phyloP scores from a whole-genome alignment of 2,888 invertebrate genomes.

The Allolobophora icterica region DNA sequence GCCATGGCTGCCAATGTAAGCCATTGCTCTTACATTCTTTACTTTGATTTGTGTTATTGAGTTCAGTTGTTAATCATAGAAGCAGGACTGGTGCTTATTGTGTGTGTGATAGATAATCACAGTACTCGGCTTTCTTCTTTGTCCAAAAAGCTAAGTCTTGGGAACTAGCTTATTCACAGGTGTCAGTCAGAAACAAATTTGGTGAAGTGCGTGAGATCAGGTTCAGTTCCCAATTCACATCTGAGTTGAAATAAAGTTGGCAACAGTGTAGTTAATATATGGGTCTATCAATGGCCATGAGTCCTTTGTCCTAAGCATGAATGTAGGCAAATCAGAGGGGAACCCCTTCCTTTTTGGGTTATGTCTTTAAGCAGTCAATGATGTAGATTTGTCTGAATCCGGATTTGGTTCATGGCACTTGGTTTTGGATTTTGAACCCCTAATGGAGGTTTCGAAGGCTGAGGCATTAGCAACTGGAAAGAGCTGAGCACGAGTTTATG shows the following conservation, averaged over 20 bases:
- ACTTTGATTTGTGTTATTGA: neutral
- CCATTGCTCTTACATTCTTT: neutral
- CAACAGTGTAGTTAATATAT: neutral
- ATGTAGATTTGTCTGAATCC: too few relatives aligned
- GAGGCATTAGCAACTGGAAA: neutral
- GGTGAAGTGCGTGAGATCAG: too few relatives aligned
- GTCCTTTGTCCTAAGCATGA: neutral
- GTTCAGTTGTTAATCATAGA: neutral
- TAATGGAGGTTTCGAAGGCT: constrained; percentile 17
- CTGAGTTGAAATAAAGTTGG: neutral
- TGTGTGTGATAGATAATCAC: neutral
- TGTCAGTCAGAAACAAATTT: too few relatives aligned
- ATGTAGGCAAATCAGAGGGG: neutral
- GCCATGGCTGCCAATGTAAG: constrained; percentile 80
- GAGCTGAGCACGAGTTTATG: neutral
- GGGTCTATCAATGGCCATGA: too few relatives aligned
- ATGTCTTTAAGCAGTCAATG: neutral
- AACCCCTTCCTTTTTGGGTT: neutral
- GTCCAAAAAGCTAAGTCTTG: neutral
- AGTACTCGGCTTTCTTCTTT: neutral
- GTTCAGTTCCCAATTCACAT: too few relatives aligned
- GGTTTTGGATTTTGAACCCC: neutral
- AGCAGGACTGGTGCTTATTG: neutral
- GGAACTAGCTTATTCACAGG: neutral
- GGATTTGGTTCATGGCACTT: neutral